Evolutionary conservation across 1,140 invertebrate genomes (phyloP).

Genomic region (Drosophila pruinosa): DNA sequence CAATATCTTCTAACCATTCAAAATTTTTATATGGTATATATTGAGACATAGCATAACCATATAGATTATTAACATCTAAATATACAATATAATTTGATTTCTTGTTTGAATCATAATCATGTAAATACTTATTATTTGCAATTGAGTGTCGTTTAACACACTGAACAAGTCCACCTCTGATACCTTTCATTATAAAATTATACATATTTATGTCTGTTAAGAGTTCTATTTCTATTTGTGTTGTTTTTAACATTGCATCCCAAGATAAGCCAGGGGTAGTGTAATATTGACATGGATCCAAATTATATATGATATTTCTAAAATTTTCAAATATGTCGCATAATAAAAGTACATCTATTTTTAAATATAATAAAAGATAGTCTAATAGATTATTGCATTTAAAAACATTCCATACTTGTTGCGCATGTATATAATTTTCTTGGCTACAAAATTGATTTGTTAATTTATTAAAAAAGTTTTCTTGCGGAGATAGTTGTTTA

Average conservation of each 20-base stretch:
- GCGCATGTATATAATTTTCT: constrained; percentile 83
- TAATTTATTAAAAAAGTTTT: constrained; percentile 75
- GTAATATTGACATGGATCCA: constrained; percentile 77
- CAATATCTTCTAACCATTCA: constrained; percentile 84
- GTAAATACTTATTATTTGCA: constrained; percentile 83
- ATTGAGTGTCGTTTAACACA: constrained; percentile 77
- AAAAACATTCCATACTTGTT: constrained; percentile 83
- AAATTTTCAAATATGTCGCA: constrained; percentile 84
- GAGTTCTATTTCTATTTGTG: constrained; percentile 83
- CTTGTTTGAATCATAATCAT: constrained; percentile 79
- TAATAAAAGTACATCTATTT: constrained; percentile 79
- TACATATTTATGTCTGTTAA: constrained; percentile 83
- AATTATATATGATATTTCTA: constrained; percentile 62
- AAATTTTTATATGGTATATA: constrained; percentile 82
- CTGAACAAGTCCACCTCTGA: constrained; percentile 79
- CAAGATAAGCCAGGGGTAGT: constrained; percentile 72
- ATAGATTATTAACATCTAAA: constrained; percentile 84
- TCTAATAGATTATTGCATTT: constrained; percentile 76
- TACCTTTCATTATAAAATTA: constrained; percentile 80
- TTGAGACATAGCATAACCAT: constrained; percentile 84
- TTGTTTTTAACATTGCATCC: constrained; percentile 82
- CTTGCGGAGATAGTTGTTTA: constrained; percentile 57
- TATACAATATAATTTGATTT: constrained; percentile 81
- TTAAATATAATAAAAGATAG: constrained; percentile 83
- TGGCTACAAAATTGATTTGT: constrained; percentile 36